A percentile compares a stretch with the other conserved stretches of the same genome.
Conservation (phyloP, 37 sponge, comb jelly and placozoan genomes). For the Oopsacas minuta region DNA sequence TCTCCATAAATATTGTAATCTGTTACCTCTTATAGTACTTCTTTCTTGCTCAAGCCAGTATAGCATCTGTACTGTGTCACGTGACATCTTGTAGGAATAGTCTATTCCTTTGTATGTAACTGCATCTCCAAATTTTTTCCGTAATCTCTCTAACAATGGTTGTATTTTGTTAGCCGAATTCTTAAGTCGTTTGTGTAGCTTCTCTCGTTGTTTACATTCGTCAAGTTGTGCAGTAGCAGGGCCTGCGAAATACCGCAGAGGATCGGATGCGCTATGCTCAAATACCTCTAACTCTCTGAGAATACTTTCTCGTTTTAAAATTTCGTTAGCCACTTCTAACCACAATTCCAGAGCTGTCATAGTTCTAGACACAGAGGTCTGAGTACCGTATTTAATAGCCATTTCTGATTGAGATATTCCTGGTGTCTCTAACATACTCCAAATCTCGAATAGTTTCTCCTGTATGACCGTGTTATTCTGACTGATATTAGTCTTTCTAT, state of each 20-base stretch:
- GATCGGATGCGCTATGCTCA: neutral
- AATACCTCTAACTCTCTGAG: neutral
- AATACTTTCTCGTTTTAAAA: neutral
- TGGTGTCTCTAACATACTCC: neutral
- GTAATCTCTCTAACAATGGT: neutral
- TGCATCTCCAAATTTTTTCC: constrained; percentile 21
- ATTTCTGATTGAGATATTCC: neutral
- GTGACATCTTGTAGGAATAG: neutral
- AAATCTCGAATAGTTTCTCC: neutral
- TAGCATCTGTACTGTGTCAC: neutral
- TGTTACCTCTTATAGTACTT: neutral
- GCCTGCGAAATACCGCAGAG: constrained; percentile 16
- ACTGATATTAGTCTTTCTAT: too few species aligned
- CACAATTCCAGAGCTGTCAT: neutral
- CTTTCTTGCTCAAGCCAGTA: constrained; percentile 14
- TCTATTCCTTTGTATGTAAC: constrained; percentile 18
- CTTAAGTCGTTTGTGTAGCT: neutral
- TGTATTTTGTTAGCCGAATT: neutral
- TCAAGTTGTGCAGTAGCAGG: constrained; percentile 1
- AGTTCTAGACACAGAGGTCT: neutral
- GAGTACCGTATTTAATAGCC: constrained; percentile 1
- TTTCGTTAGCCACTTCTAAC: neutral
- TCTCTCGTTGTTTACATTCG: neutral
- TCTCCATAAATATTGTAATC: neutral
- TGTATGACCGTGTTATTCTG: neutral